Evolutionary conservation across 37 sponge, comb jelly and placozoan genomes (phyloP).

Genomic region (Amphimedon queenslandica): DNA sequence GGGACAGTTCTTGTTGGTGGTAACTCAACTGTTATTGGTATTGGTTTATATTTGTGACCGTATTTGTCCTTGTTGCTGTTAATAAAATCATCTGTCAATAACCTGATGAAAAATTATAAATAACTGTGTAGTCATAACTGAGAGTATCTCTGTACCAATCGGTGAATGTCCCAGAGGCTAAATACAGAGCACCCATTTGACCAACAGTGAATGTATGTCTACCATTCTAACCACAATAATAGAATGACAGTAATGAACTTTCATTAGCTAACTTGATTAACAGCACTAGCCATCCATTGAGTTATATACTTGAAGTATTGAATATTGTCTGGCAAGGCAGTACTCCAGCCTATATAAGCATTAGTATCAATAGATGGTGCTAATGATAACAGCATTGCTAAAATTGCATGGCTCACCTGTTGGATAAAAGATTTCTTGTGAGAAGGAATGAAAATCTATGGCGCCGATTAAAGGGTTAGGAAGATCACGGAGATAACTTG

Average conservation of each 20-base stretch:
- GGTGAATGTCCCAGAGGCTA: slow-evolving; percentile 62
- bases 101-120: not conserved
- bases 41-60: slow-evolving; percentile 3
- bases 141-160: slow-evolving; percentile 41
- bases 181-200: slow-evolving; percentile 41
- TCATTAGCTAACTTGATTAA: slow-evolving; percentile 7
- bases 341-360: slow-evolving; percentile 5
- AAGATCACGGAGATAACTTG: slow-evolving; percentile 24
- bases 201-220: slow-evolving; percentile 18
- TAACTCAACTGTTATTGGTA: slow-evolving; percentile 60
- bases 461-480: slow-evolving; percentile 37
- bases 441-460: slow-evolving; percentile 75
- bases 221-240: slow-evolving; percentile 17
- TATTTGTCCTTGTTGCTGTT: not conserved
- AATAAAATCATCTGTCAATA: not conserved
- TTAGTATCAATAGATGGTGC: not conserved
- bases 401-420: too few relatives aligned
- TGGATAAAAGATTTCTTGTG: slow-evolving; percentile 62
- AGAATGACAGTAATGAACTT: not conserved
- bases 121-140: not conserved
- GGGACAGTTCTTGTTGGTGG: slow-evolving; percentile 19
- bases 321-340: not conserved
- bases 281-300: slow-evolving; percentile 21
- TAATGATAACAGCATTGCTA: too few relatives aligned
- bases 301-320: slow-evolving; percentile 6